Base-by-base conservation (phyloP, 2,113 vertebrate species). In the Planiliza haematocheilus region DNA sequence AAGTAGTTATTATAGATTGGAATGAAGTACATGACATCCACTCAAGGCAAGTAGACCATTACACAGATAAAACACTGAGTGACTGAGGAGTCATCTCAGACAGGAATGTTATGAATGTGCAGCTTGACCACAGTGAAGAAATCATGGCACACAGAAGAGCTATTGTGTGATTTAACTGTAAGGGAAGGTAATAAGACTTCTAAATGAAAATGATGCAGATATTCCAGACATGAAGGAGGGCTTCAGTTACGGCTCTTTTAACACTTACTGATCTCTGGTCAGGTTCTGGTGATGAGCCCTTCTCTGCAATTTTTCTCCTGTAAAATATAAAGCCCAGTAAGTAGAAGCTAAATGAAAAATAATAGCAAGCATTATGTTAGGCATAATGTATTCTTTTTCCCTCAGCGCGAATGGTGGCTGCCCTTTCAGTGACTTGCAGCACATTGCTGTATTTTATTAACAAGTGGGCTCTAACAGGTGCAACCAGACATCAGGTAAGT, bases 301-400 rank as follows among this genome's bases (percentile, higher is more conserved):
- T 99, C 86, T 99, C 98, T 85, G 96, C 96, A 88, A 99, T 99
- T 94, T 96, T 95, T 95, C 98, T 97, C 93, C 97, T 99, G 84
- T 6, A 48, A 56, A 24, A 73, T 0, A 68, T 0, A 37, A 57
- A 77, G 51, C 1, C n/a, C 16, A 73, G 10, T 13, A 17, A 13
- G 53, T 16, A 39, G n/a, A 13, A 12, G 13, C 21, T 49, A 10
- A 7, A 43, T 20, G 36, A 7, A 11, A 6, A 67, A 16, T 46
- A 6, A 30, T 11, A 14, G 6, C 1, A 48, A 24, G 24, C 2
- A 30, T 30, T 5, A 30, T 30, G 20, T 1, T 37, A 45, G 3
- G 14, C 42, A 16, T 43, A 2, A n/a, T 16, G 16, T 45, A 4
- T n/a, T 21, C 4, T 59, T 34, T 37, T 43, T 30, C 24, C 24